Percentiles rank a stretch among this genome's conserved stretches.
Evolutionary conservation across 2,888 invertebrate species (phyloP).

Genomic region (Hermaeophaga mercurialis): DNA sequence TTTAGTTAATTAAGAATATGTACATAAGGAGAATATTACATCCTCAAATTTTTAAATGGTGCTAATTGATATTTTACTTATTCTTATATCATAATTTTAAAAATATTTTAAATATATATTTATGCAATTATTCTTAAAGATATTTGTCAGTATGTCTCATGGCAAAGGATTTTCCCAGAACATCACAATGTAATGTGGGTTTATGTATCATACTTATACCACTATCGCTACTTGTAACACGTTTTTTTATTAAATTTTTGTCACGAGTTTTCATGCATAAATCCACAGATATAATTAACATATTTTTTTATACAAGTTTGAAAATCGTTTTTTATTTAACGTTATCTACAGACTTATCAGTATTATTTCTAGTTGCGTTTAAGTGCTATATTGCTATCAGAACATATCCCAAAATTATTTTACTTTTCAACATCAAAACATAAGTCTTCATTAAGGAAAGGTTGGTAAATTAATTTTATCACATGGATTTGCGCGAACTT

Average conservation of each 20-base stretch:
- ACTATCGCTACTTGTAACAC: not conserved
- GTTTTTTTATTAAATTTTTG: not conserved
- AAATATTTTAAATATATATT: too few species aligned
- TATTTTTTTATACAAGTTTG: not conserved
- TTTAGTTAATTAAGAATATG: too few species aligned
- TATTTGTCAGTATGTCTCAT: not conserved
- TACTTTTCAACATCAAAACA: not conserved
- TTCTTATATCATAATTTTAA: too few species aligned
- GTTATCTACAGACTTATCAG: not conserved
- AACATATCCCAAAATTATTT: not conserved
- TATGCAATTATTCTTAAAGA: too few species aligned
- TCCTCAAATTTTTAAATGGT: too few species aligned
- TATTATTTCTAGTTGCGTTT: not conserved
- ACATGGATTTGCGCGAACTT: too few species aligned
- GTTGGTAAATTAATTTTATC: too few species aligned
- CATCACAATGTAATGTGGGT: conserved; percentile 1
- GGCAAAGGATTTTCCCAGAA: not conserved
- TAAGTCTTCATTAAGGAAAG: too few species aligned
- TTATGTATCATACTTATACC: not conserved
- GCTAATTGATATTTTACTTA: too few species aligned
- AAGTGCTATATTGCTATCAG: not conserved
- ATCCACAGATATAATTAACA: not conserved
- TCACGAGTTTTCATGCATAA: not conserved
- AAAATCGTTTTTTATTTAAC: not conserved
- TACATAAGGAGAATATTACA: too few species aligned